Conservation (phyloP, 2,113 vertebrate species). For the Sturnira hondurensis region DNA sequence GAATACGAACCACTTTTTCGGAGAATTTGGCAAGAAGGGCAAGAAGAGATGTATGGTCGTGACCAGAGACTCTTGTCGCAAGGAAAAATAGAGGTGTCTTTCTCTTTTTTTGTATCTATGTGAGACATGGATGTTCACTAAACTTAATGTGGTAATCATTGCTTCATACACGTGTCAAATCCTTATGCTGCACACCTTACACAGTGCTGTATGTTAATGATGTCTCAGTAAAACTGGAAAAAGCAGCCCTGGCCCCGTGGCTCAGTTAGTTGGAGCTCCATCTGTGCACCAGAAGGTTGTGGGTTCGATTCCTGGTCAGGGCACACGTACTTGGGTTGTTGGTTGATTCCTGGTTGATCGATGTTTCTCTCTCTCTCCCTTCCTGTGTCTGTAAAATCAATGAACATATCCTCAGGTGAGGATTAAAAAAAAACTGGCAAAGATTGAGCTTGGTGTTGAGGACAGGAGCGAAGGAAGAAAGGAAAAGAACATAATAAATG, state of each 20-base stretch:
- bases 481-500: not conserved
- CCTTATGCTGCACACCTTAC: not conserved
- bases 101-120: not conserved
- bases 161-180: not conserved
- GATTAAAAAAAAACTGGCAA: not conserved
- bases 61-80: not conserved
- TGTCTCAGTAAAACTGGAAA: not conserved
- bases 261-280: too few species aligned
- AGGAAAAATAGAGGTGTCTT: not conserved
- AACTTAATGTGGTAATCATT: not conserved
- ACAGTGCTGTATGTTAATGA: not conserved
- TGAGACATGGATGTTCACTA: not conserved
- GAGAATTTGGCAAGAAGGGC: not conserved
- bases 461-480: not conserved
- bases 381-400: too few species aligned
- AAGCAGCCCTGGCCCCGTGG: too few species aligned
- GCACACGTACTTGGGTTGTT: too few species aligned
- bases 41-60: not conserved
- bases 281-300: too few species aligned
- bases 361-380: too few species aligned
- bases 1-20: not conserved
- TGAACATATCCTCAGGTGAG: too few species aligned
- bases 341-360: too few species aligned
- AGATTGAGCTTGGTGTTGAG: not conserved
- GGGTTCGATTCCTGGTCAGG: too few species aligned